Percentiles rank a stretch among this genome's conserved stretches.
Conservation (phyloP, 2,888 invertebrate species). For the Macaria liturata region DNA sequence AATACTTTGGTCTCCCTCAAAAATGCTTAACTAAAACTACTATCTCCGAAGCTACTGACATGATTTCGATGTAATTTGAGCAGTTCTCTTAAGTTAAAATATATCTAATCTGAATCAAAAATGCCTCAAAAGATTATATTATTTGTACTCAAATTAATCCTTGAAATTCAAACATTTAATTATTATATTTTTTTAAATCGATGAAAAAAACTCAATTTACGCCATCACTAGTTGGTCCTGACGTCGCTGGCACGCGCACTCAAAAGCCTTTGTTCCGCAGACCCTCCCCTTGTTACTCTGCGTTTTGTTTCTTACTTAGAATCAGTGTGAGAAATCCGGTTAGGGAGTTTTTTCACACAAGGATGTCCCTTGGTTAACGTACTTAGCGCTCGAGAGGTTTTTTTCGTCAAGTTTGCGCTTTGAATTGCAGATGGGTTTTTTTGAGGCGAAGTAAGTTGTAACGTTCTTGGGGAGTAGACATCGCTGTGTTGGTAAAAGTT, state of each 20-base stretch:
- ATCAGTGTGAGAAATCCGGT: conserved; percentile 67
- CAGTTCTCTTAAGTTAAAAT: too few species aligned
- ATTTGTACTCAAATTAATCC: too few species aligned
- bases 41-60: too few species aligned
- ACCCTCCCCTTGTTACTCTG: conserved; percentile 51
- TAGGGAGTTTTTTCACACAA: conserved; percentile 35
- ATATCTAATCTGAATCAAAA: too few species aligned
- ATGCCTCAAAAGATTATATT: too few species aligned
- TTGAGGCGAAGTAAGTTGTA: background rate
- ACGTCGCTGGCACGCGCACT: conserved; percentile 69
- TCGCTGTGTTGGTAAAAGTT: too few species aligned
- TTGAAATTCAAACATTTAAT: too few species aligned
- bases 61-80: too few species aligned
- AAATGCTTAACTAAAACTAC: too few species aligned
- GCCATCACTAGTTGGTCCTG: conserved; percentile 28
- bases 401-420: conserved; percentile 11
- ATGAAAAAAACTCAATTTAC: background rate
- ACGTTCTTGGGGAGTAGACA: too few species aligned
- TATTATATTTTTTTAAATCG: too few species aligned
- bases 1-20: too few species aligned
- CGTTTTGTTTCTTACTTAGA: conserved; percentile 69
- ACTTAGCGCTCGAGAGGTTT: conserved; percentile 17
- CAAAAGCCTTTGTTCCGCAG: conserved; percentile 49
- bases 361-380: conserved; percentile 28
- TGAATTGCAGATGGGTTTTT: conserved; percentile 13